A percentile compares a stretch with the other conserved stretches of the same genome.
These are phyloP conservation scores for Lindbergichthys nudifrons DNA, from an alignment of 2,797 vertebrate genomes.

Conservation along the genomic window DNA sequence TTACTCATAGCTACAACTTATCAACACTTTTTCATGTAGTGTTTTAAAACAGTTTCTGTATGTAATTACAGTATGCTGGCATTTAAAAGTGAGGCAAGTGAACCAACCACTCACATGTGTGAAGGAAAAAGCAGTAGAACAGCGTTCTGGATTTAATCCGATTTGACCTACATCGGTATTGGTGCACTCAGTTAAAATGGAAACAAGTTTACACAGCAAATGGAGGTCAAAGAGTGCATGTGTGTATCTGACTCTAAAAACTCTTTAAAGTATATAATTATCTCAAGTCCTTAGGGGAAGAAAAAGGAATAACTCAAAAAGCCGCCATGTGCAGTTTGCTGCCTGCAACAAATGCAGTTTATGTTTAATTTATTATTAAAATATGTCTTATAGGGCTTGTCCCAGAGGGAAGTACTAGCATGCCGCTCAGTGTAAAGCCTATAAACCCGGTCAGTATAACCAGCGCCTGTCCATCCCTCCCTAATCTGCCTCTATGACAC, in stretches of 20 bases:
- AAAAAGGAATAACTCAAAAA: constrained; percentile 3
- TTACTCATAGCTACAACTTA: not conserved
- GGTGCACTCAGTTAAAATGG: constrained; percentile 37
- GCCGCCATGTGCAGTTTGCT: not conserved
- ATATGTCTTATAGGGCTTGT: constrained; percentile 14
- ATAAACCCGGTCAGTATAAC: constrained; percentile 65
- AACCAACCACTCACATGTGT: constrained; percentile 9
- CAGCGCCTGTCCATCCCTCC: constrained; percentile 50
- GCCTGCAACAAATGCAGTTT: constrained; percentile 7
- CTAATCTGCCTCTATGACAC: constrained; percentile 75
- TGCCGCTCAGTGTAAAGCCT: constrained; percentile 60
- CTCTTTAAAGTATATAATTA: constrained; percentile 5
- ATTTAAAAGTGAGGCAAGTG: not conserved
- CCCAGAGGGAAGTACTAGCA: constrained; percentile 54
- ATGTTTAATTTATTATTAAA: constrained; percentile 11
- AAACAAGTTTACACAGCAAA: constrained; percentile 25
- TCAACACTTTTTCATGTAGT: not conserved
- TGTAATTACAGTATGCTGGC: not conserved
- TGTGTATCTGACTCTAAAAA: constrained; percentile 1
- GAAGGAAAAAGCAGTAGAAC: constrained; percentile 19
- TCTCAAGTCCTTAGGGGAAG: not conserved
- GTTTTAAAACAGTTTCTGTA: not conserved
- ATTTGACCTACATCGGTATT: constrained; percentile 50
- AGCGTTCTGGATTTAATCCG: constrained; percentile 36
- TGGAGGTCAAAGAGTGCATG: constrained; percentile 36